Base-by-base conservation (phyloP, 2,113 vertebrate genomes). In the Melospiza georgiana region DNA sequence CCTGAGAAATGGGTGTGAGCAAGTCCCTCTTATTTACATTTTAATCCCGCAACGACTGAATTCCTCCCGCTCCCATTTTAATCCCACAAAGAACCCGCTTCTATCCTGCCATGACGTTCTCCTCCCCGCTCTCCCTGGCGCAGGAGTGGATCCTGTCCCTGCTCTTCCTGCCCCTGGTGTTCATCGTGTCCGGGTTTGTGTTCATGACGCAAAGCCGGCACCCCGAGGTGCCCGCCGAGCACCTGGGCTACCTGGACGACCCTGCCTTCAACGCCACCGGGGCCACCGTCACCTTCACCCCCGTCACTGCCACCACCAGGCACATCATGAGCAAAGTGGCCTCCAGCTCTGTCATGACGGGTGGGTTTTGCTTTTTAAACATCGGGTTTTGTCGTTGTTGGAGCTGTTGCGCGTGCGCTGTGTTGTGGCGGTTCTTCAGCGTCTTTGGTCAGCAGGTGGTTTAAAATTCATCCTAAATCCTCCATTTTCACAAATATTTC, bases 61-160 rank as follows among this genome's bases (percentile, higher is more conserved):
- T 20, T 30, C 20, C 41, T 33, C 48, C 14, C 19, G 8, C 5
- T 46, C 9, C 0, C 3, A 8, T n/a, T 49, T 59, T 6, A 44
- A 49, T 13, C 71, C 74, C 14, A 0, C 51, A 9, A 31, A 65
- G 27, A 30, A 9, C 2, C 1, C 1, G 20, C 4, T 44, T 17
- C 6, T 5, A 1, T 1, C 1, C 9, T 15, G 15, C 35, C 39
- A 0, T 9, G 6, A 9, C 22, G 10, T 30, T 52, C 57, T 73
- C 52, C 79, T 15, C 57, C 76, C 63, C 3, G 2, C 72, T 84
- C 80, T 59, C 44, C 54, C 74, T 46, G 77, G 22, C 37, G 1
- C 8, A 98, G 98, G 98, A 98, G 58, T 98, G 96, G 96, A 31
- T 95, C 14, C 83, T 96, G 58, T 96, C 97, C 13, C 85, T 96